Evolutionary conservation across 2,797 vertebrate species (phyloP).

Genomic region (Varecia variegata): DNA sequence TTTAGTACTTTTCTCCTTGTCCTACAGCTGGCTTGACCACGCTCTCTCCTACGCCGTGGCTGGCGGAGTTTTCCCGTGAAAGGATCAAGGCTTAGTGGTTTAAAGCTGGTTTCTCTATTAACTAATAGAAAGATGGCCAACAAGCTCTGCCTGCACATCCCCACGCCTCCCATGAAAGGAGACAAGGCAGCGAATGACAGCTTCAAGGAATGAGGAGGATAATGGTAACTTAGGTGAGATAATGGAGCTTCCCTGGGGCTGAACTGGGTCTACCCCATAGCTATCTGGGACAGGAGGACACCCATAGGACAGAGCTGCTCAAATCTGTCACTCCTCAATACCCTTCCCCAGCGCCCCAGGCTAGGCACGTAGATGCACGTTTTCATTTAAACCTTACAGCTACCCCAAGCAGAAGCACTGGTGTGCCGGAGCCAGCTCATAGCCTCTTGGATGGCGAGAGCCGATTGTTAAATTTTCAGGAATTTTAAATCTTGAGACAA

Average conservation of each 20-base stretch:
- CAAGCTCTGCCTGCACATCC: background rate
- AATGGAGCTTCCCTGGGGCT: background rate
- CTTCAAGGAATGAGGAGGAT: background rate
- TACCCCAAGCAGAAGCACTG: no score
- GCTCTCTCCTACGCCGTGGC: background rate
- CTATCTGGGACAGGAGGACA: background rate
- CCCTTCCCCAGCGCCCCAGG: background rate
- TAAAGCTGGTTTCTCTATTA: background rate
- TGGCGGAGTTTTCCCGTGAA: background rate
- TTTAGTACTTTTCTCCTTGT: background rate
- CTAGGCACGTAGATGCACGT: background rate
- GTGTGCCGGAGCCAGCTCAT: background rate
- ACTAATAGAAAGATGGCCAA: background rate
- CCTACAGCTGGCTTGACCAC: background rate
- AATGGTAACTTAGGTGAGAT: background rate
- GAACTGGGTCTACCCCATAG: background rate
- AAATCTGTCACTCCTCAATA: background rate
- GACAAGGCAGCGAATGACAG: background rate
- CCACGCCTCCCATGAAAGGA: background rate
- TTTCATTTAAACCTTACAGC: background rate
- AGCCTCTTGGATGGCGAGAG: background rate
- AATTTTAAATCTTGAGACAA: background rate
- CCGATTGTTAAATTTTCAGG: background rate
- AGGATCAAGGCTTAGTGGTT: background rate
- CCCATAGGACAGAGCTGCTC: background rate